These are phyloP conservation scores for Sarotherodon lohbergeri DNA, from an alignment of 2,113 vertebrate genomes.

Conservation along the genomic window DNA sequence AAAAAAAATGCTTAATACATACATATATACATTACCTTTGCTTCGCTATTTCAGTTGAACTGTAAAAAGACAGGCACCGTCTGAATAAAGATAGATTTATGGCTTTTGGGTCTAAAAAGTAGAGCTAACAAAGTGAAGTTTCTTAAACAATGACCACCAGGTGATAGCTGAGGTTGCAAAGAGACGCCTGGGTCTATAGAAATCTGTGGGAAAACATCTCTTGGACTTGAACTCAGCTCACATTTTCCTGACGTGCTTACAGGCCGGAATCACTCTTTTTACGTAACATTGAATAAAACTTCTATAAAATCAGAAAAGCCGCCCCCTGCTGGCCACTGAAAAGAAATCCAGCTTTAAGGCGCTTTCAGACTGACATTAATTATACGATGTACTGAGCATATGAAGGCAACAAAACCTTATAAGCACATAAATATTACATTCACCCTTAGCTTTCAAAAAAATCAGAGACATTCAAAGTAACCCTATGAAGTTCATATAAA, in stretches of 20 bases:
- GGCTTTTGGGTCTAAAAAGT: neutral
- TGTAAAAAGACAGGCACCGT: neutral
- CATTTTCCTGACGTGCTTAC: neutral
- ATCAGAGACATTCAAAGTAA: neutral
- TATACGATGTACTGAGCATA: fast-evolving
- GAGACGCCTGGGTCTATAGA: neutral
- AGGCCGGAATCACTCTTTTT: neutral
- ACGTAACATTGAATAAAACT: neutral
- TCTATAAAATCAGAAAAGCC: fast-evolving
- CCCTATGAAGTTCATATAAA: neutral
- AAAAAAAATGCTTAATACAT: no score
- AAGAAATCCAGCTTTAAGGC: neutral
- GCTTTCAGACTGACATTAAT: neutral
- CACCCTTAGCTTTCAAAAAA: neutral
- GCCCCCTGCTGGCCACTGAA: neutral
- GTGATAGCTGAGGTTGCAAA: neutral
- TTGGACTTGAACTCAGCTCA: neutral
- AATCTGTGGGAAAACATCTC: neutral
- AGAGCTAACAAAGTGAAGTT: neutral
- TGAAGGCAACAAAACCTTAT: neutral
- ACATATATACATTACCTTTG: neutral
- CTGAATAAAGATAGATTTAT: neutral
- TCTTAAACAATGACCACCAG: neutral
- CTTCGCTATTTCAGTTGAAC: neutral
- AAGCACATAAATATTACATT: neutral